A percentile compares a stretch with the other conserved stretches of the same genome.
Evolutionary conservation across 2,888 invertebrate genomes (phyloP).

Genomic region (Lithophane semibrunnea): DNA sequence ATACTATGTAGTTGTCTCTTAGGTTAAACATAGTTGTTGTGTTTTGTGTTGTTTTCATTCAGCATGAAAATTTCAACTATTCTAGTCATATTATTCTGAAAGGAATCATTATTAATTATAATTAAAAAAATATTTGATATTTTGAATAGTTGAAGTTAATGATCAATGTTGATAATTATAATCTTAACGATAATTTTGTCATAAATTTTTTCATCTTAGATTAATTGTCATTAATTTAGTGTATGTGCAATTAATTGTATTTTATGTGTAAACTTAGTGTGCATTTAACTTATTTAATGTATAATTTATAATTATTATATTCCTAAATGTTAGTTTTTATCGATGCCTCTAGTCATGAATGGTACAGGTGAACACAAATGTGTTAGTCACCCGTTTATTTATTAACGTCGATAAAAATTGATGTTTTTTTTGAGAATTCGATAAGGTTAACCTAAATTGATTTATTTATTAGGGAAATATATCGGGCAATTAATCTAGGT

Average conservation of each 20-base stretch:
- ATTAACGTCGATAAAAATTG: conserved; percentile 61
- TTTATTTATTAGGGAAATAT: conserved; percentile 88
- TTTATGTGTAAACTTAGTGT: conserved; percentile 84
- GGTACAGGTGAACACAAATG: conserved; percentile 37
- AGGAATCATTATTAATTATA: conserved; percentile 69
- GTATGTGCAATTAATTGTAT: conserved; percentile 88
- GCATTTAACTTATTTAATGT: conserved; percentile 83
- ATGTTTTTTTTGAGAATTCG: conserved; percentile 49
- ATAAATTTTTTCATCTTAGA: conserved; percentile 83
- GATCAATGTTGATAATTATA: conserved; percentile 71
- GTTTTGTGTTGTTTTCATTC: conserved; percentile 85
- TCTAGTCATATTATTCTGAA: conserved; percentile 76
- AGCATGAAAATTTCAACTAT: conserved; percentile 80
- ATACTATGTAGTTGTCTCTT: conserved; percentile 77
- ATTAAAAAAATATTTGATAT: conserved; percentile 73
- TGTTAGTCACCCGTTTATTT: conserved; percentile 25
- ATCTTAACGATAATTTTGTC: conserved; percentile 82
- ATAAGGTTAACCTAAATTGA: conserved; percentile 79
- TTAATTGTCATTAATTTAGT: conserved; percentile 85
- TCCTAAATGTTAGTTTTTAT: conserved; percentile 63
- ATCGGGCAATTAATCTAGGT: conserved; percentile 80
- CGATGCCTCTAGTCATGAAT: conserved; percentile 62
- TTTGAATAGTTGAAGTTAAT: conserved; percentile 77
- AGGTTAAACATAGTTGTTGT: conserved; percentile 87
- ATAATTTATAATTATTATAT: conserved; percentile 72